Evolutionary conservation across 2,113 vertebrate species (phyloP).

Genomic region (Callopanchax toddi): DNA sequence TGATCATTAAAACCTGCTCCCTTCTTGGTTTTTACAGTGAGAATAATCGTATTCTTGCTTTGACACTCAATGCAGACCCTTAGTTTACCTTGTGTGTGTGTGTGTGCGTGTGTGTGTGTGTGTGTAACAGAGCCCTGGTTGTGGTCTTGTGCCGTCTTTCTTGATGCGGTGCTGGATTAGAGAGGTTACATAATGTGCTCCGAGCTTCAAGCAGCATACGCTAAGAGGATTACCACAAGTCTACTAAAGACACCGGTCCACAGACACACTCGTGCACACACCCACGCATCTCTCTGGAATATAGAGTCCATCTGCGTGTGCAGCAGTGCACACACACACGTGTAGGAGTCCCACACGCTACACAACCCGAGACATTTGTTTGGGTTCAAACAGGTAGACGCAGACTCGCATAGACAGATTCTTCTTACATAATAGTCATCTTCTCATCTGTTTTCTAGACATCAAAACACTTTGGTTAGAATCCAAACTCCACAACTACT

Average conservation of each 20-base stretch:
- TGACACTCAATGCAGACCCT: too few species aligned
- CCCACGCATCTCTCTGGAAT: slow-evolving; percentile 15
- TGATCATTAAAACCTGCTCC: background rate
- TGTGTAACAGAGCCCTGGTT: slow-evolving; percentile 35
- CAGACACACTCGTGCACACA: slow-evolving; percentile 35
- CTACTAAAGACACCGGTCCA: slow-evolving; percentile 74
- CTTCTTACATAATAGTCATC: slow-evolving; percentile 47
- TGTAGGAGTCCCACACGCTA: slow-evolving; percentile 2
- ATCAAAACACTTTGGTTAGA: background rate
- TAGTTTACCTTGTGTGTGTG: too few species aligned
- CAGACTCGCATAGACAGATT: background rate
- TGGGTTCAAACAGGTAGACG: slow-evolving; percentile 4
- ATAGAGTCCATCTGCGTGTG: slow-evolving; percentile 21
- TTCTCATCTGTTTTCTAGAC: slow-evolving; percentile 35
- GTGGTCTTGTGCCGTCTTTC: slow-evolving; percentile 73
- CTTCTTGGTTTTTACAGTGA: background rate
- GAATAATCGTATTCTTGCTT: background rate
- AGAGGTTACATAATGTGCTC: slow-evolving; percentile 77
- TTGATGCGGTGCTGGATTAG: slow-evolving; percentile 75
- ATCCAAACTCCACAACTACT: too few species aligned
- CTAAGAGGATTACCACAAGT: slow-evolving; percentile 78
- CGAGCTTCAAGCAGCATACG: slow-evolving; percentile 77
- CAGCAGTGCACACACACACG: slow-evolving; percentile 2
- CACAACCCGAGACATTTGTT: slow-evolving; percentile 39
- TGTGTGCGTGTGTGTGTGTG: slow-evolving; percentile 13